Base-by-base conservation (phyloP, 1,140 invertebrate species). In the Ganaspis sp. region DNA sequence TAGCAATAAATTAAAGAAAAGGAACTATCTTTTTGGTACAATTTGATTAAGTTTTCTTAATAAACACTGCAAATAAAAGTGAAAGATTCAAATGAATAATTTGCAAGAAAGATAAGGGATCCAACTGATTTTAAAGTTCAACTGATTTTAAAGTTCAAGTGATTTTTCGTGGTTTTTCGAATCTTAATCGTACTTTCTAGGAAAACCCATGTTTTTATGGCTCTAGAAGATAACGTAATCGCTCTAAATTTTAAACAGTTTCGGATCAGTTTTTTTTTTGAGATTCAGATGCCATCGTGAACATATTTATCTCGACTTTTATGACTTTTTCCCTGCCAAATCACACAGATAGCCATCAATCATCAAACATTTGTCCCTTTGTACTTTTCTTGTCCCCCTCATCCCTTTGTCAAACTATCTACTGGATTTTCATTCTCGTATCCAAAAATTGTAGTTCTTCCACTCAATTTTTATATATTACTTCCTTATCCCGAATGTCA, bases 191-290 rank as follows among this genome's bases (percentile, higher is more conserved):
- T 3, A 34, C 6, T 34, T 34, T 6, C 29, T 6, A 34, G 29
- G 6, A 45, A 45, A 15, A 45, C 38, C 38, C 38, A 12, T 42
- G 54, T 75, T 45, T 70, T 45, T 1, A 9, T 15, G 45, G 26
- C 73, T 64, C 71, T 77, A 26, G 40, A 73, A 53, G 11, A 70
- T 64, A 6, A 38, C 54, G 34, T 34, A 34, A 34, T 34, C 29
- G 70, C 6, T 2, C 34, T 17, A 23, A 69, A 58, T 11, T 37
- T 11, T 26, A 49, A 23, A 76, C 53, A 74, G 74, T 75, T 69
- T 17, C 34, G 58, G 72, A 53, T 42, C 71, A n/a, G n/a, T n/a
- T n/a, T n/a, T n/a, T n/a, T n/a, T 64, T 29, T 9, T 12, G 23
- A 64, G 29, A 64, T n/a, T 26, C 21, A 64, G 26, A 64, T n/a